phyloP scores from a whole-genome alignment of 2,797 vertebrate genomes.

The Trichosurus vulpecula region DNA sequence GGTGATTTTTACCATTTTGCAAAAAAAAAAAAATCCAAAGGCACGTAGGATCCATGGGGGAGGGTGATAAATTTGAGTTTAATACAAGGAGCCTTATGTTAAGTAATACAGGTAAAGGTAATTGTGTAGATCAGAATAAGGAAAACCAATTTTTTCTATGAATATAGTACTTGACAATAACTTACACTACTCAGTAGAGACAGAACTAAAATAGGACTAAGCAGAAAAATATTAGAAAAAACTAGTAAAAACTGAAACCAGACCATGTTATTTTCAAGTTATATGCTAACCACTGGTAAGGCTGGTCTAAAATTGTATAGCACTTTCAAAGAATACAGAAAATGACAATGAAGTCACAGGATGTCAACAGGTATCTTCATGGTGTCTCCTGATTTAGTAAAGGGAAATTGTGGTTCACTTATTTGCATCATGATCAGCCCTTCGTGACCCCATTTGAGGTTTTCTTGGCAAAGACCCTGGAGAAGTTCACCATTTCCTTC shows the following conservation, averaged over 20 bases:
- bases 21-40: constrained; percentile 33
- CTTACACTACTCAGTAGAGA: constrained; percentile 48
- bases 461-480: background rate
- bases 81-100: background rate
- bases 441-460: background rate
- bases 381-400: constrained; percentile 36
- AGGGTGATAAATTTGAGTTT: background rate
- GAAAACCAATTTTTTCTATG: background rate
- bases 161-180: background rate
- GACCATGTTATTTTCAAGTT: background rate
- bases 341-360: constrained; percentile 54
- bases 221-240: constrained; percentile 52
- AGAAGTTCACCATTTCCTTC: background rate
- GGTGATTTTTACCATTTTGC: constrained; percentile 42
- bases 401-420: background rate
- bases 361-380: background rate
- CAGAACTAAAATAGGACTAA: constrained; percentile 63
- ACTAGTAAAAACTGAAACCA: constrained; percentile 17
- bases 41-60: constrained; percentile 24
- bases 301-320: constrained; percentile 40
- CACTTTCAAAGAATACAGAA: constrained; percentile 48
- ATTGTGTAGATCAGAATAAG: constrained; percentile 3
- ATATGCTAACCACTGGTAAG: background rate
- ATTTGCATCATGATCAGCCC: background rate
- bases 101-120: constrained; percentile 13